Conservation (phyloP, 2,113 vertebrate genomes). For the Limnothrissa miodon region DNA sequence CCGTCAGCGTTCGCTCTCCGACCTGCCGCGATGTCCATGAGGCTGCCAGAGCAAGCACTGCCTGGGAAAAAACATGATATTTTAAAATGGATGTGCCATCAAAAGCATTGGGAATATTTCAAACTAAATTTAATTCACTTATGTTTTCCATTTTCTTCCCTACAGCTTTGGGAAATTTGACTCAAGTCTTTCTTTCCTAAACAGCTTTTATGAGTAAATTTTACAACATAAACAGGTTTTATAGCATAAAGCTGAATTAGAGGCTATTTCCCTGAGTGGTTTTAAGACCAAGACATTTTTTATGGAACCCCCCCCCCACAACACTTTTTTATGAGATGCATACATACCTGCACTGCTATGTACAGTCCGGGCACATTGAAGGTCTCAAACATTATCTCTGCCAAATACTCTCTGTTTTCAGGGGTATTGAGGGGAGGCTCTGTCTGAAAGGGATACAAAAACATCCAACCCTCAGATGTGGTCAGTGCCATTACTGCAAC, state of each 20-base stretch:
- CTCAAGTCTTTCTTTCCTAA: not conserved
- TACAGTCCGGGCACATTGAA: constrained; percentile 88
- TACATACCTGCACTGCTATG: constrained; percentile 85
- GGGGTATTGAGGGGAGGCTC: constrained; percentile 86
- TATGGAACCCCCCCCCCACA: not conserved
- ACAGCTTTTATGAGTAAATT: not conserved
- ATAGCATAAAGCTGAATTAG: not conserved
- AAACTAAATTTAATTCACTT: not conserved
- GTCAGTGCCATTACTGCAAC: not conserved
- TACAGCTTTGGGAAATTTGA: not conserved
- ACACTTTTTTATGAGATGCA: not conserved
- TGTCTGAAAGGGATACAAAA: constrained; percentile 66
- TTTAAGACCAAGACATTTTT: not conserved
- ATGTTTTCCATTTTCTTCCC: not conserved
- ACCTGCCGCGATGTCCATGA: constrained; percentile 87
- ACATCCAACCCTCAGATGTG: not conserved
- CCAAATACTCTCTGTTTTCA: constrained; percentile 87
- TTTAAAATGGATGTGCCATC: not conserved
- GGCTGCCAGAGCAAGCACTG: constrained; percentile 82
- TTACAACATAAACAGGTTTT: constrained; percentile 8
- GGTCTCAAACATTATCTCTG: constrained; percentile 91
- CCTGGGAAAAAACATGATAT: constrained; percentile 57
- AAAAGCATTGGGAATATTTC: not conserved
- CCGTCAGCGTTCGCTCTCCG: constrained; percentile 81
- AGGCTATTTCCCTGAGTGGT: not conserved